phyloP scores from a whole-genome alignment of 2,797 vertebrate genomes.

The Melanotaenia parkinsoni region DNA sequence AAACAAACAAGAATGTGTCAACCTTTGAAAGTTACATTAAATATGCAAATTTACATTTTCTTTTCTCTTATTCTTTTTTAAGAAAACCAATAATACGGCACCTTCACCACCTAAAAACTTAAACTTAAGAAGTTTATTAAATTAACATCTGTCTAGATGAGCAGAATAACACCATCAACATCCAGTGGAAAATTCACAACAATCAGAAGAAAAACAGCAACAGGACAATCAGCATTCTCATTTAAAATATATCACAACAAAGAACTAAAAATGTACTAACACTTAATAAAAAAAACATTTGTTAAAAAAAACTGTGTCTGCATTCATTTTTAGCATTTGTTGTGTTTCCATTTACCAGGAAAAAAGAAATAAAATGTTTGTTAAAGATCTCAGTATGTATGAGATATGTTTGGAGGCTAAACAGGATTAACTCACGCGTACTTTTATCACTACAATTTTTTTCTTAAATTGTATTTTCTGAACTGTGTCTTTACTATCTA shows the following conservation, averaged over 20 bases:
- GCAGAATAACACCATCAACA: neutral
- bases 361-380: too few species aligned
- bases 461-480: neutral
- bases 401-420: neutral
- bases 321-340: too few species aligned
- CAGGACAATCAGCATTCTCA: neutral
- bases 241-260: neutral
- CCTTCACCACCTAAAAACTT: too few species aligned
- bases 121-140: neutral
- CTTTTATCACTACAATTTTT: neutral
- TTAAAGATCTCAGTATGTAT: too few species aligned
- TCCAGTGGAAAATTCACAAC: neutral
- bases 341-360: too few species aligned
- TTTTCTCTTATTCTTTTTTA: too few species aligned
- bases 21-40: too few species aligned
- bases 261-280: neutral
- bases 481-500: neutral
- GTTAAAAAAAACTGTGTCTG: neutral
- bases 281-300: neutral
- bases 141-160: neutral
- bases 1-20: neutral
- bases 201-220: neutral
- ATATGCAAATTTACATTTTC: too few species aligned
- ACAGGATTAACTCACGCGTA: neutral
- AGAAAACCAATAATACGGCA: too few species aligned